These are phyloP conservation scores for Rynchops niger DNA, from an alignment of 2,113 vertebrate species.

Conservation along the genomic window DNA sequence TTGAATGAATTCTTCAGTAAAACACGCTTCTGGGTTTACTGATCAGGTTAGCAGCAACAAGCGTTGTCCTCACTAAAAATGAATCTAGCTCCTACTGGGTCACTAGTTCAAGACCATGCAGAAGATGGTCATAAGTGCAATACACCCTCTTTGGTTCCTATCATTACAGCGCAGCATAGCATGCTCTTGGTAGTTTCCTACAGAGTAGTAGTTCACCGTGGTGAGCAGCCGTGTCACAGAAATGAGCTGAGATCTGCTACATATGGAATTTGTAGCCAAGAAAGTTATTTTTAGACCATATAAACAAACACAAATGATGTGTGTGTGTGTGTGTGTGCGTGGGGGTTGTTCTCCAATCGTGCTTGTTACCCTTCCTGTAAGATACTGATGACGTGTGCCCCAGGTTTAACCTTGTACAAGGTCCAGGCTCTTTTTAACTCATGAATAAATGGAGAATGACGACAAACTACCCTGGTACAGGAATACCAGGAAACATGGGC, in stretches of 20 bases:
- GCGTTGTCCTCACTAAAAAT: not conserved
- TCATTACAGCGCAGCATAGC: not conserved
- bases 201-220: not conserved
- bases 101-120: not conserved
- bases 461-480: not conserved
- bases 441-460: not conserved
- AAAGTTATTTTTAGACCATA: not conserved
- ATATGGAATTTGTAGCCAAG: not conserved
- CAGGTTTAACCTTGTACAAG: not conserved
- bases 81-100: not conserved
- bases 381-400: not conserved
- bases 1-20: not conserved
- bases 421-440: not conserved
- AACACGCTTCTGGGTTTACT: not conserved
- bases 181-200: too few relatives aligned
- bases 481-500: not conserved
- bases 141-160: not conserved
- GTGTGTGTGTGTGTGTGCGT: too few relatives aligned
- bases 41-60: not conserved
- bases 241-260: not conserved
- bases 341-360: not conserved
- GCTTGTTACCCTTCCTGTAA: not conserved
- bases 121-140: not conserved
- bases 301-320: not conserved
- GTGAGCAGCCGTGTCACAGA: not conserved